These are phyloP conservation scores for Australoheros facetus DNA, from an alignment of 2,797 vertebrate species.

Conservation along the genomic window DNA sequence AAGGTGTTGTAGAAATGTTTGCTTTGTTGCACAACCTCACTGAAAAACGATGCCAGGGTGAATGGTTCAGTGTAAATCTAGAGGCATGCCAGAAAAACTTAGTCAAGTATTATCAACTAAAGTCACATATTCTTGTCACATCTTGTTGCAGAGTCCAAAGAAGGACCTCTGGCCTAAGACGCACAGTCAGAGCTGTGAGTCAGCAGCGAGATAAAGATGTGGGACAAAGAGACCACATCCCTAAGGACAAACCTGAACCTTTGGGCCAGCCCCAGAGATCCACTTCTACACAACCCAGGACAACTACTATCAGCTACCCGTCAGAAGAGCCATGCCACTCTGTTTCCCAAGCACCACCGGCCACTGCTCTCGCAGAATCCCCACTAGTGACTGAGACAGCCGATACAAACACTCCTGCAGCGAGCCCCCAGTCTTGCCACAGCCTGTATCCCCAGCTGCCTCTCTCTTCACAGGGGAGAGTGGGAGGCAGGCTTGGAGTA, in stretches of 20 bases:
- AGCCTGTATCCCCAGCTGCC: conserved; percentile 71
- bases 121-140: conserved; percentile 13
- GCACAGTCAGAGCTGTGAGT: conserved; percentile 77
- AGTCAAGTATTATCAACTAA: background rate
- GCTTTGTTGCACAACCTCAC: background rate
- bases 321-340: conserved; percentile 35
- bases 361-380: conserved; percentile 56
- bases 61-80: background rate
- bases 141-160: conserved; percentile 81
- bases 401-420: conserved; percentile 32
- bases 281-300: conserved; percentile 14
- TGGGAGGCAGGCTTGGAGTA: conserved; percentile 84
- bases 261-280: conserved; percentile 21
- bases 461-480: conserved; percentile 44
- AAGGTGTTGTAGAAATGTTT: conserved; percentile 2
- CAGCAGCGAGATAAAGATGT: conserved; percentile 74
- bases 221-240: conserved; percentile 72
- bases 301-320: conserved; percentile 7
- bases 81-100: background rate
- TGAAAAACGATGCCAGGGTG: background rate
- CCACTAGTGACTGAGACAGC: conserved; percentile 31
- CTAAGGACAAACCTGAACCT: conserved; percentile 58
- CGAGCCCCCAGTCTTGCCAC: conserved; percentile 62
- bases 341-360: conserved; percentile 56
- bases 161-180: conserved; percentile 80